Evolutionary conservation across 1,140 invertebrate genomes (phyloP).

Genomic region (Drosophila melanogaster): Release_6_plus_ISO1_MT NT_033779.5:4637001-4637500

Average conservation of each 20-base stretch:
- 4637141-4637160: conserved; percentile 42
- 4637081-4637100: conserved; percentile 61
- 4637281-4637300: neutral
- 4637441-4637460: conserved; percentile 10
- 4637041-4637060: conserved; percentile 59
- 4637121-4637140: conserved; percentile 29
- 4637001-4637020: conserved; percentile 59
- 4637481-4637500: conserved; percentile 12
- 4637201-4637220: conserved; percentile 34
- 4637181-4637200: conserved; percentile 54
- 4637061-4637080: conserved; percentile 25
- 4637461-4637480: conserved; percentile 4
- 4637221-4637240: neutral
- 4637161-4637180: conserved; percentile 51
- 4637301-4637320: conserved; percentile 4
- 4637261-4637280: conserved; percentile 11
- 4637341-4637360: conserved; percentile 30
- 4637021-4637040: conserved; percentile 42
- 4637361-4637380: conserved; percentile 15
- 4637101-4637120: conserved; percentile 15
- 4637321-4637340: neutral
- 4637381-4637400: conserved; percentile 30
- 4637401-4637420: conserved; percentile 16
- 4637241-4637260: neutral
- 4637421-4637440: neutral